Evolutionary conservation across 1,140 invertebrate species (phyloP).

Genomic region (Cyrtorhinus lividipennis): DNA sequence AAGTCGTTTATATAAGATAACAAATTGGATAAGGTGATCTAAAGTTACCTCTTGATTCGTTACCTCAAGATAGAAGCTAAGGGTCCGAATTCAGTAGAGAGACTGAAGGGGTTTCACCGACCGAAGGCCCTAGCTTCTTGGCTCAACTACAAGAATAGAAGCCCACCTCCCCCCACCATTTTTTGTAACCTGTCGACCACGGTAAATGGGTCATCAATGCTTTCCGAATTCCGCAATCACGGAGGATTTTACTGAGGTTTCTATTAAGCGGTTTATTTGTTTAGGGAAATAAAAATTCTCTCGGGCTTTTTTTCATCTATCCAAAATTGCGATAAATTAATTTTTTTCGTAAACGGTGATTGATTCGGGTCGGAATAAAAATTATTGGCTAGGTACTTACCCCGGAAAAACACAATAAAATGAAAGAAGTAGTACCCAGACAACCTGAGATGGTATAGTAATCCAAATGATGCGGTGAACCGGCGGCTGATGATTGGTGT

Average conservation of each 20-base stretch:
- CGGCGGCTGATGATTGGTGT: neutral
- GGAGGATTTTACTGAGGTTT: no score
- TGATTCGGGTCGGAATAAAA: neutral
- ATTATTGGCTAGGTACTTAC: neutral
- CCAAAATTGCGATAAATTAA: no score
- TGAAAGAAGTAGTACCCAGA: constrained; percentile 16
- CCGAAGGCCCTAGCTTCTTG: neutral
- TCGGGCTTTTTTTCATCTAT: no score
- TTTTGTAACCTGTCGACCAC: neutral
- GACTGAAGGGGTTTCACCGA: constrained; percentile 1
- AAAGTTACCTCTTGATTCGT: no score
- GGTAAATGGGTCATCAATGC: constrained; percentile 1
- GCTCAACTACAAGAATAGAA: constrained; percentile 1
- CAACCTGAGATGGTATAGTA: constrained; percentile 8
- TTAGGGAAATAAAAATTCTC: no score
- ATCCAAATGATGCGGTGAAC: constrained; percentile 2
- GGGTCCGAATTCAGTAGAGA: neutral
- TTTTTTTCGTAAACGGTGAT: no score
- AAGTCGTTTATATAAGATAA: no score
- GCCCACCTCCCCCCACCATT: constrained; percentile 5
- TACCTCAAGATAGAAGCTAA: neutral
- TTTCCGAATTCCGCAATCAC: neutral
- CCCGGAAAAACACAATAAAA: neutral
- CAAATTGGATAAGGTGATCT: no score
- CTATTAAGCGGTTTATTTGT: no score